These are phyloP conservation scores for Thymelicus sylvestris DNA, from an alignment of 2,888 invertebrate genomes.

Conservation along the genomic window DNA sequence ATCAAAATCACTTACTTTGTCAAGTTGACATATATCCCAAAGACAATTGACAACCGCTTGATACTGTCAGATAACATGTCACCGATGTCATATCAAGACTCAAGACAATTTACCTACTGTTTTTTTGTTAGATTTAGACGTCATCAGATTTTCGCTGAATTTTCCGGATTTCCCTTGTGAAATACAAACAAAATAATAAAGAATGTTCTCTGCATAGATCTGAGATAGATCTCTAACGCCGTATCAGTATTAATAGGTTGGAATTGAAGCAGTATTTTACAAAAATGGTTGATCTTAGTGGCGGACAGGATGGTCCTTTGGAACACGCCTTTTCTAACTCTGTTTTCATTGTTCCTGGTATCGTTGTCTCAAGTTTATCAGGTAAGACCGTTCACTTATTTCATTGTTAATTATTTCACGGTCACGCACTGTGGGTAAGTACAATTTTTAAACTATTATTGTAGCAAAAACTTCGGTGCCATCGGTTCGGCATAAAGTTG, in stretches of 20 bases:
- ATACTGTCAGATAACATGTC: neutral
- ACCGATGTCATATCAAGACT: neutral
- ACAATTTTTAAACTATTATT: neutral
- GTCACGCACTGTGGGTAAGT: conserved; percentile 20
- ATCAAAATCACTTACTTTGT: too few species aligned
- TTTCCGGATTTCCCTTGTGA: conserved; percentile 40
- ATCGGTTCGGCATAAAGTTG: neutral
- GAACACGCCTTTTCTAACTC: conserved; percentile 95
- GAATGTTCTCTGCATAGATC: conserved; percentile 47
- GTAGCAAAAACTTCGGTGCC: neutral
- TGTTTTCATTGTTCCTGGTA: conserved; percentile 93
- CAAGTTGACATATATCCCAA: neutral
- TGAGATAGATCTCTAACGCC: conserved; percentile 45
- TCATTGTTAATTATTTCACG: neutral
- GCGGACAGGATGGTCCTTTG: conserved; percentile 90
- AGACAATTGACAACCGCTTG: conserved; percentile 20
- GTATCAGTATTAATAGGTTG: conserved; percentile 54
- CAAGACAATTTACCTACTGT: conserved; percentile 28
- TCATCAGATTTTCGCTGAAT: conserved; percentile 41
- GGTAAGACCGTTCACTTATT: conserved; percentile 81
- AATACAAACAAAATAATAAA: conserved; percentile 35
- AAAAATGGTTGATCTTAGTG: conserved; percentile 93
- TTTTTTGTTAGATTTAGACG: conserved; percentile 38
- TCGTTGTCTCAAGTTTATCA: conserved; percentile 91
- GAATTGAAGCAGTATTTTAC: conserved; percentile 56